Conservation (phyloP, 2,797 vertebrate species). For the Sebastes kiyomatsui region DNA sequence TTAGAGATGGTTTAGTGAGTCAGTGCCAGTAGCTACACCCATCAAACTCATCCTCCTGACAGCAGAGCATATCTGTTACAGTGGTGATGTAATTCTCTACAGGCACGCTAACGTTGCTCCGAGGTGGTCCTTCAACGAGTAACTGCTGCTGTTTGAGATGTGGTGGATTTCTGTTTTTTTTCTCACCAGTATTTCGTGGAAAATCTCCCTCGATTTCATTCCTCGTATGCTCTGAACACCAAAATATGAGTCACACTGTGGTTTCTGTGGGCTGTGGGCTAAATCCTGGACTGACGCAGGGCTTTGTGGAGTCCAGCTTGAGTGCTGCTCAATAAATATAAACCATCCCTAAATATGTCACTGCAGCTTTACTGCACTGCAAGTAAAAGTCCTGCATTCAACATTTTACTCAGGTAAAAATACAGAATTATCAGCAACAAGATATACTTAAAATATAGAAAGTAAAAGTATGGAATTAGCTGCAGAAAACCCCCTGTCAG, state of each 20-base stretch:
- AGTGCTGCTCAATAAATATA: neutral
- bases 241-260: slow-evolving; percentile 10
- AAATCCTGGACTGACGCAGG: slow-evolving; percentile 10
- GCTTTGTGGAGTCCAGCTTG: slow-evolving; percentile 15
- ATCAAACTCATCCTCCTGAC: slow-evolving; percentile 50
- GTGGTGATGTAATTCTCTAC: slow-evolving; percentile 24
- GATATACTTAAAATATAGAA: neutral
- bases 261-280: slow-evolving; percentile 16
- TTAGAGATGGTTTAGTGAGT: slow-evolving; percentile 66
- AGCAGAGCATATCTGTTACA: slow-evolving; percentile 35
- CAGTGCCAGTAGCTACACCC: slow-evolving; percentile 49
- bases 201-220: slow-evolving; percentile 21
- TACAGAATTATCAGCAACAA: neutral
- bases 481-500: neutral
- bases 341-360: neutral
- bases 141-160: slow-evolving; percentile 18
- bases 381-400: too few species aligned
- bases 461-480: neutral
- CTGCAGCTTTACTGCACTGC: neutral
- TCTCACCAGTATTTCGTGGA: neutral
- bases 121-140: slow-evolving; percentile 42
- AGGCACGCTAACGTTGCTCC: slow-evolving; percentile 34
- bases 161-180: neutral
- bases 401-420: too few species aligned
- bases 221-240: neutral